Conservation (phyloP, 1,140 invertebrate species). For the Himalopsyche phryganea region DNA sequence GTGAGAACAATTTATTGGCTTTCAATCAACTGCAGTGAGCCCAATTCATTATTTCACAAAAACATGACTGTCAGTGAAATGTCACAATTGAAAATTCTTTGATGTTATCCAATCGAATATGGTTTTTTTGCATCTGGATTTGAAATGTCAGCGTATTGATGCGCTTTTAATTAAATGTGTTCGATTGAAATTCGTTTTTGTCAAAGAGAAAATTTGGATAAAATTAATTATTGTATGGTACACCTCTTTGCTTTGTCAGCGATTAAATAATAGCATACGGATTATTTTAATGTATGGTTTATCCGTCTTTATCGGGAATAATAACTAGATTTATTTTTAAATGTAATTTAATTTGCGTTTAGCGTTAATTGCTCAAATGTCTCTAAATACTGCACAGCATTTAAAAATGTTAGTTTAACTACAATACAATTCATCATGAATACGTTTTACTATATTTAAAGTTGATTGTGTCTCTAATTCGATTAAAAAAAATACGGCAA, state of each 20-base stretch:
- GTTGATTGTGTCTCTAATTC: no score
- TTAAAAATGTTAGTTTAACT: no score
- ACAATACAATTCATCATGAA: no score
- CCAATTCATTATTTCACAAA: conserved; percentile 13
- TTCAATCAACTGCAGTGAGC: conserved; percentile 13
- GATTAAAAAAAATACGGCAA: no score
- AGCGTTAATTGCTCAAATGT: no score
- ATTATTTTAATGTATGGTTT: not conserved
- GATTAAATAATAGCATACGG: not conserved
- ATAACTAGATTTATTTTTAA: not conserved
- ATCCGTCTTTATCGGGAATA: not conserved
- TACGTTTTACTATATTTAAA: no score
- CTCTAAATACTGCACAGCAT: no score
- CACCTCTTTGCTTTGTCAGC: not conserved
- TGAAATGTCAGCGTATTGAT: conserved; percentile 22
- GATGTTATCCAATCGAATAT: conserved; percentile 8
- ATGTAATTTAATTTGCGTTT: no score
- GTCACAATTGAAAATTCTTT: not conserved
- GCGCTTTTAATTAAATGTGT: conserved; percentile 23
- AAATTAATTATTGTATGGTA: no score
- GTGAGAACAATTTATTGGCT: conserved; percentile 1
- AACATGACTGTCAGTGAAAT: conserved; percentile 7
- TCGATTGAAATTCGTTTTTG: no score
- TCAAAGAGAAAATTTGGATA: no score
- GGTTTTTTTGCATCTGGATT: not conserved